phyloP scores from a whole-genome alignment of 2,797 vertebrate genomes.

The Calcarius lapponicus region DNA sequence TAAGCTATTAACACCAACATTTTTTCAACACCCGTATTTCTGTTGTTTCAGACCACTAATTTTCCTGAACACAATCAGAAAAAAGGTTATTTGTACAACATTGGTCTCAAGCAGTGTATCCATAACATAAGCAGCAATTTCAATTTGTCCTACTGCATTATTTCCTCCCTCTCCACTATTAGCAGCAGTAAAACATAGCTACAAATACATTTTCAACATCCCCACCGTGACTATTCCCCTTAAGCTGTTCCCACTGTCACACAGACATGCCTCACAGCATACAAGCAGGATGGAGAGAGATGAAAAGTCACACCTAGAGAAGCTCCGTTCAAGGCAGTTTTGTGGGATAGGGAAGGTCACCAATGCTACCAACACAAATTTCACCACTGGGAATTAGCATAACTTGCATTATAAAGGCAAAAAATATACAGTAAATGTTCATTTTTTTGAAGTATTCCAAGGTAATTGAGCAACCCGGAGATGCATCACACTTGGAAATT shows the following conservation, averaged over 20 bases:
- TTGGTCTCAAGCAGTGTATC: not conserved
- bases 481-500: not conserved
- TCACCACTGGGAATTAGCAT: not conserved
- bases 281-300: not conserved
- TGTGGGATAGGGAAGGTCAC: not conserved
- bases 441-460: not conserved
- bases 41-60: not conserved
- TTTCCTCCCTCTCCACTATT: not conserved
- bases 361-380: not conserved
- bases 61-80: not conserved
- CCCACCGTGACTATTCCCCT: not conserved
- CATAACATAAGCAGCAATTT: not conserved
- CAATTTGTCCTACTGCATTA: not conserved
- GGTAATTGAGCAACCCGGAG: not conserved
- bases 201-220: not conserved
- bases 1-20: not conserved
- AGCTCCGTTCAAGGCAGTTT: not conserved
- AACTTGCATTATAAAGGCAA: not conserved
- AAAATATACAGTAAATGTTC: not conserved
- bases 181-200: not conserved
- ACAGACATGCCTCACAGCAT: not conserved
- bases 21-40: not conserved
- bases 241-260: not conserved
- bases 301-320: not conserved
- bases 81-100: not conserved